phyloP scores from a whole-genome alignment of 2,888 invertebrate genomes.

The Smittia aterrima region DNA sequence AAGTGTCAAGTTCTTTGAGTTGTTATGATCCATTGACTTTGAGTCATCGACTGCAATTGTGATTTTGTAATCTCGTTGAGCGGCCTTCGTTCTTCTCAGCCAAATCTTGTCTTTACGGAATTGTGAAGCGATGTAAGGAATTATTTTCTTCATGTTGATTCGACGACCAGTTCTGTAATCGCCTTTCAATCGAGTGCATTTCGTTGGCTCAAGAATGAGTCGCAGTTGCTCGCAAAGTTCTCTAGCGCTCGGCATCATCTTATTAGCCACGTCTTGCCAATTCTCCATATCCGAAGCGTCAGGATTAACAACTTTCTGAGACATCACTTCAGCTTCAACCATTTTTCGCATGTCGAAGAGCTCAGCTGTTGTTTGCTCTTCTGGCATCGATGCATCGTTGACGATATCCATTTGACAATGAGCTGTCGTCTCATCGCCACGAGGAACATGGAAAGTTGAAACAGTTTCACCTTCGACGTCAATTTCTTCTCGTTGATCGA shows the following conservation, averaged over 20 bases:
- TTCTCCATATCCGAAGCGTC: conserved; percentile 50
- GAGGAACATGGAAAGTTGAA: conserved; percentile 63
- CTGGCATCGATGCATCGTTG: conserved; percentile 46
- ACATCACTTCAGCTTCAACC: conserved; percentile 50
- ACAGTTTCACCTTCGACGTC: conserved; percentile 75
- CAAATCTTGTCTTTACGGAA: conserved; percentile 99
- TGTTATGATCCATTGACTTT: conserved; percentile 82
- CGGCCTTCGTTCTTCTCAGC: conserved; percentile 92
- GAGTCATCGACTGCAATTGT: conserved; percentile 97
- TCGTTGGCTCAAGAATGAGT: conserved; percentile 92
- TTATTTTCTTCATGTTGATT: conserved; percentile 97
- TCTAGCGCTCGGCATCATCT: conserved; percentile 63
- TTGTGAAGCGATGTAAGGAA: conserved; percentile 98
- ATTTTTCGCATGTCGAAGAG: conserved; percentile 49
- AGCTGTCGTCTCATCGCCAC: conserved; percentile 72
- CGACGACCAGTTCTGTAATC: conserved; percentile 96
- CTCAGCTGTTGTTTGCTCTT: conserved; percentile 48
- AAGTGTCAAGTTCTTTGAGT: conserved; percentile 87
- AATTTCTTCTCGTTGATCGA: conserved; percentile 57
- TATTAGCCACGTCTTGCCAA: conserved; percentile 52
- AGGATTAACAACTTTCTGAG: conserved; percentile 47
- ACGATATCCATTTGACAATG: conserved; percentile 62
- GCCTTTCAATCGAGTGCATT: conserved; percentile 86
- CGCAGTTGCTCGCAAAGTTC: conserved; percentile 91
- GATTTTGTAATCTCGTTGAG: conserved; percentile 93